These are phyloP conservation scores for Nycticryphes semicollaris DNA, from an alignment of 2,113 vertebrate species.

Conservation along the genomic window DNA sequence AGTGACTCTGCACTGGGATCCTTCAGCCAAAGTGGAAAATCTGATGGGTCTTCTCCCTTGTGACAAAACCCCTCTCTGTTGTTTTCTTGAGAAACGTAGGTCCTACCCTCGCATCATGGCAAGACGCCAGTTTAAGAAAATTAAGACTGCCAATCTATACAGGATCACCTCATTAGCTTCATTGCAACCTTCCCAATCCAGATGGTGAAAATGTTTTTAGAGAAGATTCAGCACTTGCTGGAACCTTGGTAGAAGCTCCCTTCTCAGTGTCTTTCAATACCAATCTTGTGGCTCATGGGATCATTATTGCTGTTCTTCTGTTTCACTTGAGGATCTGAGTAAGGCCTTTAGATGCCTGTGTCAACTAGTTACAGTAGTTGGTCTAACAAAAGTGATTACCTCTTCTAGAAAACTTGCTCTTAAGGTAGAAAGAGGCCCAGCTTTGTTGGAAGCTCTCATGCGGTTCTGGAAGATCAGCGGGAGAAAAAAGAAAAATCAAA, in stretches of 20 bases:
- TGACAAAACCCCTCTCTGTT: accelerated
- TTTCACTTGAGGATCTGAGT: neutral
- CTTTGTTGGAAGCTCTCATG: neutral
- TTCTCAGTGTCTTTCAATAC: neutral
- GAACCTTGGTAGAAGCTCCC: neutral
- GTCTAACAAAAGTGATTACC: neutral
- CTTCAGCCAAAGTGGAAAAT: neutral
- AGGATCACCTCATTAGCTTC: neutral
- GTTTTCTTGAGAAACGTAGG: neutral
- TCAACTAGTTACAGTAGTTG: neutral
- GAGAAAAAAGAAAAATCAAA: neutral
- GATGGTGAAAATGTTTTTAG: accelerated
- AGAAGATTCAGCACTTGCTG: neutral
- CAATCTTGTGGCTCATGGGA: neutral
- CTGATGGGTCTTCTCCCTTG: neutral
- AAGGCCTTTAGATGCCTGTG: neutral
- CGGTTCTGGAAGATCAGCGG: neutral
- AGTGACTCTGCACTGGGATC: neutral
- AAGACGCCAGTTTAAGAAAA: neutral
- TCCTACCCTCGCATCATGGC: neutral
- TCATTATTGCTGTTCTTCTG: neutral
- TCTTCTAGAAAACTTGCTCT: neutral
- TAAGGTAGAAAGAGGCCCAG: neutral
- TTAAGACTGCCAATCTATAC: neutral
- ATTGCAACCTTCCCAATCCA: neutral